Evolutionary conservation across 2,888 invertebrate genomes (phyloP), one percentile per base, ranked within the genome.

Genomic region (Ariolimax columbianus): DNA sequence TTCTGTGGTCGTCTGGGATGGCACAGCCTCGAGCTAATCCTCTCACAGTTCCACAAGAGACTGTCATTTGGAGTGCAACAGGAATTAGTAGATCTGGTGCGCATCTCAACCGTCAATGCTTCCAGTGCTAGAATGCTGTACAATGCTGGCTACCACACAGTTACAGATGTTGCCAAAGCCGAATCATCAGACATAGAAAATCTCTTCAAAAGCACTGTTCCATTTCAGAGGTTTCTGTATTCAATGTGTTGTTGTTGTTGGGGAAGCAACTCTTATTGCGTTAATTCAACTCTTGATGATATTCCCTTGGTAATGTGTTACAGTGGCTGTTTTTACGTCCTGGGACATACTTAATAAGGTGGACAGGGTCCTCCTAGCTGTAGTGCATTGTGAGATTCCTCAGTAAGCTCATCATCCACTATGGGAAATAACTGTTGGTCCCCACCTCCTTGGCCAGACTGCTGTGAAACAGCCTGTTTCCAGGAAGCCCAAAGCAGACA

Each of bases 1-100:
- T 99, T 99, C 95, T 98, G 98, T 94, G 96, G 96, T 88, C 96
- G 98, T 82, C 95, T 99, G 23, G 97, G 98, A 40, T 99, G 99
- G 99, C 96, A 96, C 88, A 97, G 97, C 93, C 95, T 99, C 91
- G 97, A 98, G 93, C 95, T 98, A 88, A 95, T 99, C 68, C 96
- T 99, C 70, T 96, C 97, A 0, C 97, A 98, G 94, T 99, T 99
- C 94, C 98, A 99, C 95, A 97, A 97, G 91, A 96, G 99, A 30
- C 95, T 99, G 70, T 97, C 97, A 91, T 99, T 99, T 94, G 99
- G 99, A 23, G 97, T 99, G 75, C 97, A 97, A 92, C 96, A 97
- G 38, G 99, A 99, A 93, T 95, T 99, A 68, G 95, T 98, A 88
- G 99, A 99, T 93, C 95, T 99, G 83, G 97, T 94, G 66, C 96